Evolutionary conservation across 2,888 invertebrate genomes (phyloP).

Genomic region (Thymelicus lineola): DNA sequence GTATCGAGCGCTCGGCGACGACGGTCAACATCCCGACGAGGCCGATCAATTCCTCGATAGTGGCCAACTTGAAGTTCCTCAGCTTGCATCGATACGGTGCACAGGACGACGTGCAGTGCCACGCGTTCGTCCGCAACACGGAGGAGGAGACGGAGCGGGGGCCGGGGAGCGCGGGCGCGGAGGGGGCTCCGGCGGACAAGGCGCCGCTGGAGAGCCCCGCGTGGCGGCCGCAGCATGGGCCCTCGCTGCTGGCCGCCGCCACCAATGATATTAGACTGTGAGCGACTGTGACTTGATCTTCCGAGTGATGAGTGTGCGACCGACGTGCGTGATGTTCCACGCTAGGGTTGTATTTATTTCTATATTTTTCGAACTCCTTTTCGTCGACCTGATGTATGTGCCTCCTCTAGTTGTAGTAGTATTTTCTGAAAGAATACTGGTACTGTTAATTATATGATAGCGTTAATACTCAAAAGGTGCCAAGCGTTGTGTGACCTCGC

Average conservation of each 20-base stretch:
- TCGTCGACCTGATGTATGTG: conserved; percentile 75
- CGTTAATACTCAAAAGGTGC: conserved; percentile 80
- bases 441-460: conserved; percentile 63
- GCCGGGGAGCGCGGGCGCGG: conserved; percentile 38
- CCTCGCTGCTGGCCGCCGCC: conserved; percentile 62
- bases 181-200: conserved; percentile 40
- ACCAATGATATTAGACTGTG: conserved; percentile 71
- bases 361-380: conserved; percentile 72
- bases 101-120: conserved; percentile 60
- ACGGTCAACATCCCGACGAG: conserved; percentile 69
- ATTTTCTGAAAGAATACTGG: conserved; percentile 58
- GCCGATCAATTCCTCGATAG: conserved; percentile 72
- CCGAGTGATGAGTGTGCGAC: conserved; percentile 13
- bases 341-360: conserved; percentile 66
- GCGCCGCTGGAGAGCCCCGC: conserved; percentile 41
- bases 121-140: conserved; percentile 52
- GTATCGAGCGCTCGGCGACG: conserved; percentile 76
- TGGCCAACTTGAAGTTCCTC: conserved; percentile 75
- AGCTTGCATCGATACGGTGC: conserved; percentile 79
- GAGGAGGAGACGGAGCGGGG: conserved; percentile 45
- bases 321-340: conserved; percentile 22
- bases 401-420: conserved; percentile 70
- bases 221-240: conserved; percentile 49
- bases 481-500: conserved; percentile 63
- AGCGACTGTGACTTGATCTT: conserved; percentile 43